Base-by-base conservation (phyloP, 2,888 invertebrate species). In the Drosophila borborema region DNA sequence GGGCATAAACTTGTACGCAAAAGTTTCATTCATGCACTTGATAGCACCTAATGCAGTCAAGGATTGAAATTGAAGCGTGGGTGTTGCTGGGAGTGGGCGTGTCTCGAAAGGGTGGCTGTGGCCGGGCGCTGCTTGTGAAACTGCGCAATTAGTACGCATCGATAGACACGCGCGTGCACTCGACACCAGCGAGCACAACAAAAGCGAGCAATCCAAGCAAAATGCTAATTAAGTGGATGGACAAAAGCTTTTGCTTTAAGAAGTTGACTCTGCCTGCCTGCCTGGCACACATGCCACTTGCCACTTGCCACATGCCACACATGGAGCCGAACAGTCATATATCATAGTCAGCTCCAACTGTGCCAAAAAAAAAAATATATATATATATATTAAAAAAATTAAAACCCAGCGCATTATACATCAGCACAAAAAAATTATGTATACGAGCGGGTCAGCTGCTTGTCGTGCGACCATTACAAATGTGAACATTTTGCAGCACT, bases 101-200 rank as follows among this genome's bases (percentile, higher is more conserved):
- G 46, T 56, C 41, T 49, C 58, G 56, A 2, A 2, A 16, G 31
- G 10, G 58, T 10, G 31, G 31, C 1, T 12, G 20, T 18, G 40
- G 43, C 18, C 49, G 56, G 63, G 60, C 64, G 16, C 34, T 61
- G 49, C 34, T 16, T 9, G 55, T 75, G 62, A 77, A 83, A 75
- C 80, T 71, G 80, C 72, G 79, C 90, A 90, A 90, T 90, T 90
- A 90, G 90, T 81, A 89, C 86, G 80, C 89, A 90, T 90, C 90
- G 90, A 91, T 91, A 83, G 87, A 77, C 89, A 90, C 86, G 89
- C 84, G 84, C 89, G 72, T 72, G 74, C 75, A 86, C 91, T 90
- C 82, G 78, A 80, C 77, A 67, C 73, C 53, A 48, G 70, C 67
- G 60, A 70, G 67, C 61, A 75, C 18, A 68, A 75, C 74, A 80